phyloP scores from a whole-genome alignment of 2,113 vertebrate genomes.

The Nycticryphes semicollaris region DNA sequence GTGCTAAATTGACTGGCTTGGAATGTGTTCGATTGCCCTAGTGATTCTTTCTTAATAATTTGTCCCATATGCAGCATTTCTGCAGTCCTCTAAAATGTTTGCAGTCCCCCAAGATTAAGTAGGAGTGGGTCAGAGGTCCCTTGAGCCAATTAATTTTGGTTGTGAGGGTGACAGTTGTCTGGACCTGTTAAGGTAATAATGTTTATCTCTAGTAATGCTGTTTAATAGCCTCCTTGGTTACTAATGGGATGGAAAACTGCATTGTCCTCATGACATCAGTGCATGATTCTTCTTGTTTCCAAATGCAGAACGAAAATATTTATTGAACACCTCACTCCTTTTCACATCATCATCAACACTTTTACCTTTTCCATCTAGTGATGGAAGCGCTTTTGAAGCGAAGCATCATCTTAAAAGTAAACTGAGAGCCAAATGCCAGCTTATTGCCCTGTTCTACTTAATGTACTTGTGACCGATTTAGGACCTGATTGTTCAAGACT shows the following conservation, averaged over 20 bases:
- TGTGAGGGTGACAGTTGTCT: neutral
- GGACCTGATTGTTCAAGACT: neutral
- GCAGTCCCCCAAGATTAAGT: neutral
- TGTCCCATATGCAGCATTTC: neutral
- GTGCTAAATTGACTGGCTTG: neutral
- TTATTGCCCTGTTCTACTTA: neutral
- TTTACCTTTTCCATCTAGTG: neutral
- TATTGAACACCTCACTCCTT: constrained; percentile 11
- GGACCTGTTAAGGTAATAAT: constrained; percentile 19
- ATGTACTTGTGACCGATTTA: neutral
- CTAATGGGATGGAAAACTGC: constrained; percentile 48
- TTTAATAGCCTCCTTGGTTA: constrained; percentile 57
- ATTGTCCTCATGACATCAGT: neutral
- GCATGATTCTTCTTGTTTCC: neutral
- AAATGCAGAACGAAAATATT: constrained; percentile 39
- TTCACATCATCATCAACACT: neutral
- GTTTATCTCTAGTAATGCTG: constrained; percentile 37
- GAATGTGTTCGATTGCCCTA: neutral
- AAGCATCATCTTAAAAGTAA: neutral
- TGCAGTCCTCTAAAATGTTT: neutral
- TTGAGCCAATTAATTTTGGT: neutral
- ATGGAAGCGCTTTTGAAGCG: neutral
- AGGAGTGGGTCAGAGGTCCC: neutral
- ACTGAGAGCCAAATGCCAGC: neutral
- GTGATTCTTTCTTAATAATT: neutral